phyloP scores from a whole-genome alignment of 92 coral and sea anemone species.

The Epizoanthus ramosus region DNA sequence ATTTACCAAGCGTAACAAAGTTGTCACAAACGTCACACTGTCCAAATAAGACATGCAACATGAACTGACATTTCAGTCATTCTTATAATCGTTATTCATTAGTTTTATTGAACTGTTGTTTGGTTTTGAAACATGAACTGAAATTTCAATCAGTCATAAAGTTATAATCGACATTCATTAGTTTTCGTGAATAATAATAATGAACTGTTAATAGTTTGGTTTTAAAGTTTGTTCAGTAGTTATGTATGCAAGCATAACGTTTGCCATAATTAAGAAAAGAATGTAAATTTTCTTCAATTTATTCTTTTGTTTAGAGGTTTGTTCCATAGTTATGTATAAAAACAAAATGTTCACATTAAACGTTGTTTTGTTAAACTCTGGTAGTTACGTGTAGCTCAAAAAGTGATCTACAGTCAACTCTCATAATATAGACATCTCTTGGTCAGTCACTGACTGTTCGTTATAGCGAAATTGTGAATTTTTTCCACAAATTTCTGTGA shows the following conservation, averaged over 20 bases:
- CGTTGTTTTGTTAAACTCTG: not conserved
- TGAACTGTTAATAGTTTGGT: too few relatives aligned
- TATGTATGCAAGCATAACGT: too few relatives aligned
- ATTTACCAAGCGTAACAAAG: slow-evolving; percentile 13
- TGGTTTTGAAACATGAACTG: too few relatives aligned
- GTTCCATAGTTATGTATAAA: not conserved
- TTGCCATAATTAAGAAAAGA: not conserved
- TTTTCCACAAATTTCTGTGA: slow-evolving; percentile 12
- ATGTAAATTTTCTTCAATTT: not conserved
- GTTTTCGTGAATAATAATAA: too few relatives aligned
- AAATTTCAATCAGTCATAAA: slow-evolving; percentile 1
- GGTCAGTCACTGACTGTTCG: slow-evolving; percentile 13
- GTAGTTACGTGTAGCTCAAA: slow-evolving; percentile 7
- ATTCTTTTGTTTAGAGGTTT: slow-evolving; percentile 1
- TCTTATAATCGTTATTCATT: not conserved
- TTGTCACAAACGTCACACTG: slow-evolving; percentile 11
- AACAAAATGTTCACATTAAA: not conserved
- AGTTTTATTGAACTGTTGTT: too few relatives aligned
- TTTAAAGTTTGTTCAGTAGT: too few relatives aligned
- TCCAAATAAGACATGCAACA: slow-evolving; percentile 18
- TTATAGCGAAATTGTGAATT: slow-evolving; percentile 5
- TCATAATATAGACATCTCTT: too few relatives aligned
- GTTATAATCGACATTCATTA: too few relatives aligned
- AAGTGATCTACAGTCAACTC: slow-evolving; percentile 8
- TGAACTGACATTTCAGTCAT: slow-evolving; percentile 4